A percentile compares a stretch with the other conserved stretches of the same genome.
Evolutionary conservation across 1,140 invertebrate genomes (phyloP).

Genomic region (Lucilia cuprina): DNA sequence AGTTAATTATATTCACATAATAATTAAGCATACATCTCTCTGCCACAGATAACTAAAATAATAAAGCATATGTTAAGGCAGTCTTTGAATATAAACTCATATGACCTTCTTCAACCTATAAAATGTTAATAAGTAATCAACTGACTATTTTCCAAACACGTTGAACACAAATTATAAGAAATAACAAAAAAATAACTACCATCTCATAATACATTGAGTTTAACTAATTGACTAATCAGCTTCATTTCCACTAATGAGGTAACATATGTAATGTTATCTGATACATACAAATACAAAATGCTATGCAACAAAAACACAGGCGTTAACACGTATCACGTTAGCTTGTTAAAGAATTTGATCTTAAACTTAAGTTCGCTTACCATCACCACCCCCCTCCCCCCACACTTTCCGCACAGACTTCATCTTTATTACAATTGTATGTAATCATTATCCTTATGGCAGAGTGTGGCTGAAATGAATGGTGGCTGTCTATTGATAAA

Average conservation of each 20-base stretch:
- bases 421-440: neutral
- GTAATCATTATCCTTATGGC: neutral
- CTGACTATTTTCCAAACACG: neutral
- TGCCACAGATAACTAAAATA: neutral
- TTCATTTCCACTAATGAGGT: constrained; percentile 31
- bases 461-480: neutral
- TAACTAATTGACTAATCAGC: constrained; percentile 30
- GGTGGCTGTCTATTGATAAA: neutral
- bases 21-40: neutral
- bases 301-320: neutral
- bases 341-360: constrained; percentile 29
- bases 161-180: neutral
- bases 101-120: constrained; percentile 21
- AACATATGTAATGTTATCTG: constrained; percentile 22
- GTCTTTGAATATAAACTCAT: neutral
- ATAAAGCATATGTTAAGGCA: neutral
- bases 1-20: neutral
- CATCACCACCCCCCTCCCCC: neutral
- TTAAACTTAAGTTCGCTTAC: neutral
- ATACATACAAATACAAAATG: neutral
- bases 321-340: constrained; percentile 22
- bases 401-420: neutral
- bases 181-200: neutral
- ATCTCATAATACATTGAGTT: neutral
- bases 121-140: neutral